Percentiles rank a stretch among this genome's conserved stretches.
phyloP scores from a whole-genome alignment of 1,140 invertebrate species.

The Sarcophaga bullata region DNA sequence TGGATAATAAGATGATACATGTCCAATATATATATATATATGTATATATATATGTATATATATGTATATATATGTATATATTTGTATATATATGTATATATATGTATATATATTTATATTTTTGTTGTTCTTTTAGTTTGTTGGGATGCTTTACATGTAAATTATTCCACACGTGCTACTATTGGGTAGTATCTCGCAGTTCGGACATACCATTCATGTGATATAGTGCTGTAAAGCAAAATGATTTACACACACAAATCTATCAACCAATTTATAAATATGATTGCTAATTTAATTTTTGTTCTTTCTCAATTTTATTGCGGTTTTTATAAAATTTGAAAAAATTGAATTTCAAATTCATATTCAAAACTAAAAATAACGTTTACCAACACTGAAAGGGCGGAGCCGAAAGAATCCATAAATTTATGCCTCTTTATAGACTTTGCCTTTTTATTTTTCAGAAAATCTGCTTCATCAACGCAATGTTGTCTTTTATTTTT shows the following conservation, averaged over 20 bases:
- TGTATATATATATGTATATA: too few species aligned
- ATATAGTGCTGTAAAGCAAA: neutral
- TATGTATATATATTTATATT: too few species aligned
- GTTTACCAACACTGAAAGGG: constrained; percentile 34
- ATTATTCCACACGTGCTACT: constrained; percentile 25
- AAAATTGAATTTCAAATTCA: too few species aligned
- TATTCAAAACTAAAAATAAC: neutral
- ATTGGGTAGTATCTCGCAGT: neutral
- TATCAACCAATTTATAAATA: neutral
- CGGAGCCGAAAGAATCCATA: constrained; percentile 5
- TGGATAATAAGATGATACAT: too few species aligned
- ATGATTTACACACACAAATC: neutral
- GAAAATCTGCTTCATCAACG: neutral
- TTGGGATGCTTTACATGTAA: neutral
- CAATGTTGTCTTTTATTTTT: neutral
- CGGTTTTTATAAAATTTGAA: too few species aligned
- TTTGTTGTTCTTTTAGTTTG: neutral
- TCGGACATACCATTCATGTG: constrained; percentile 1
- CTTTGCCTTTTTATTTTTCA: neutral
- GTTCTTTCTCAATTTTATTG: too few species aligned
- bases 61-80: too few species aligned
- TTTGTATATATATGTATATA: too few species aligned
- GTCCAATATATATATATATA: too few species aligned
- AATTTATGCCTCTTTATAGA: neutral
- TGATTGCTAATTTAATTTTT: too few species aligned